Conservation (phyloP, 2,797 vertebrate genomes). For the Myotis pilosus region DNA sequence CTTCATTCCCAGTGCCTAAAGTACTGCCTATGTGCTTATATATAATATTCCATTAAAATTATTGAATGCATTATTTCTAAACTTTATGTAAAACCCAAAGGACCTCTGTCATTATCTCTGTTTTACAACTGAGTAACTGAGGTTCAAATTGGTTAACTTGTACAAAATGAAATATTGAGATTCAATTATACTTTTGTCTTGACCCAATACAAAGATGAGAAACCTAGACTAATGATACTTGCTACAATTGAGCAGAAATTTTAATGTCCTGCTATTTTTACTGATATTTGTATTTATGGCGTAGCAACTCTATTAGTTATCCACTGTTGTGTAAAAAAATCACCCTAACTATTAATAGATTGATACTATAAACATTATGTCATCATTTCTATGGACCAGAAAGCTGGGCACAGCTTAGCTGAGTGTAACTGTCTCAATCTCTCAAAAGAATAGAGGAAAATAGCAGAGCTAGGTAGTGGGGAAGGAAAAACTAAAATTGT, state of each 20-base stretch:
- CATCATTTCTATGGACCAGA: neutral
- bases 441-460: neutral
- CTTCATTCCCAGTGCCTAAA: neutral
- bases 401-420: neutral
- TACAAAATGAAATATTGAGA: neutral
- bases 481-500: neutral
- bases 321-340: neutral
- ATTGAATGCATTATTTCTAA: neutral
- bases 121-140: neutral
- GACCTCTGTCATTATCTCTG: neutral
- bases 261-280: neutral
- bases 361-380: neutral
- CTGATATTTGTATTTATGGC: neutral
- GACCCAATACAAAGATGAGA: neutral
- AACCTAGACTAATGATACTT: neutral
- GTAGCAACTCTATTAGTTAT: neutral
- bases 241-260: neutral
- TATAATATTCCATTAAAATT: neutral
- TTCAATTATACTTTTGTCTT: neutral
- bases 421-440: neutral
- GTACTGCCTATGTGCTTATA: neutral
- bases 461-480: neutral
- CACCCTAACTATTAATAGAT: neutral
- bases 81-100: neutral
- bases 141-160: neutral